phyloP scores from a whole-genome alignment of 2,888 invertebrate species.

The Thereva nobilitata region DNA sequence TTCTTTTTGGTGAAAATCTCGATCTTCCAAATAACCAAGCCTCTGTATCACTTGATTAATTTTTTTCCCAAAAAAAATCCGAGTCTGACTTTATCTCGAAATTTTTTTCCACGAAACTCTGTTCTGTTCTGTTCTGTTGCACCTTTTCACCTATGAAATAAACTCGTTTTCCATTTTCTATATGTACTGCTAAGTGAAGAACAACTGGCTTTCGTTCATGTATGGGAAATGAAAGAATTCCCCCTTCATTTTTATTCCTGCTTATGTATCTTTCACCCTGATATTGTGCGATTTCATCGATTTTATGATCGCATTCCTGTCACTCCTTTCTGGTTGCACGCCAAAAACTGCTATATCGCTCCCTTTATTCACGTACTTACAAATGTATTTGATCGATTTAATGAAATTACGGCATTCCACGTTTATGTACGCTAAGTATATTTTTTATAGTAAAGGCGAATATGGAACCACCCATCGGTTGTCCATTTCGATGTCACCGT shows the following conservation, averaged over 20 bases:
- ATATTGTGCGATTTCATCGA: conserved; percentile 9
- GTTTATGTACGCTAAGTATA: conserved; percentile 52
- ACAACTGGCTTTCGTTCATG: conserved; percentile 11
- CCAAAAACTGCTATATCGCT: conserved; percentile 14
- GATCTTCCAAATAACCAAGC: too few species aligned
- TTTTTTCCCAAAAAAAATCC: too few species aligned
- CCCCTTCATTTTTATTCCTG: conserved; percentile 30
- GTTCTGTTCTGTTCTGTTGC: too few species aligned
- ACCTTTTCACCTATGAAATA: too few species aligned
- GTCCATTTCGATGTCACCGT: conserved; percentile 43
- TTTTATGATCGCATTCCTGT: too few species aligned
- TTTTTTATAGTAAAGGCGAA: conserved; percentile 46
- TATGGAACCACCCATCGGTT: conserved; percentile 53
- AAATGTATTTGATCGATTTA: conserved; percentile 34
- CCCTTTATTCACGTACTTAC: conserved; percentile 24
- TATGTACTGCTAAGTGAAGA: too few species aligned
- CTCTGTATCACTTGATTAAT: too few species aligned
- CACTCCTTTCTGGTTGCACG: not conserved
- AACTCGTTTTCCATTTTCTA: too few species aligned
- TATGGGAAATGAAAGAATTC: conserved; percentile 28
- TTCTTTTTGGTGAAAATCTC: too few species aligned
- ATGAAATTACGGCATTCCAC: conserved; percentile 51
- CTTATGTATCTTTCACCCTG: conserved; percentile 6
- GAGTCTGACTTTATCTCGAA: too few species aligned
- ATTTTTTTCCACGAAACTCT: too few species aligned